Base-by-base conservation (phyloP, 1,140 invertebrate genomes). In the Rhynchophorus ferrugineus region DNA sequence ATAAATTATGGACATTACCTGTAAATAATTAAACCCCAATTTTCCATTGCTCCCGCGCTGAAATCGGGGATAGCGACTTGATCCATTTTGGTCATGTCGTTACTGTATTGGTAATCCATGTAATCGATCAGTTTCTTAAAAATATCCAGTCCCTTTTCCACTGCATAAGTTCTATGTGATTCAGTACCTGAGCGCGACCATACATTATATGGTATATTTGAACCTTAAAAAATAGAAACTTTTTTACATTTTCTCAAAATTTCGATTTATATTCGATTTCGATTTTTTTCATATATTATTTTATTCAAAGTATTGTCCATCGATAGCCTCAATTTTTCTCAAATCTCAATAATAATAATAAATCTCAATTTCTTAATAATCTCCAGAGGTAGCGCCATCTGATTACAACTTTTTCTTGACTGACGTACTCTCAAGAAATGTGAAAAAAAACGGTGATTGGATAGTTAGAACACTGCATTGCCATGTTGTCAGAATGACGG, bases 11-110 rank as follows among this genome's bases (percentile, higher is more conserved):
- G n/a, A n/a, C n/a, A n/a, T 20, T 43, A 19, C 88, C 85, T 81
- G 71, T 89, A 96, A 1, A 89, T 95, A n/a, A 95, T 81, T 0
- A 95, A 67, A 1, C 87, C 87, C 86, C 87, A 90, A 67, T 91
- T 90, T 64, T 91, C 88, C 87, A 91, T 91, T 1, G 87, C 94
- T 0, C 90, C 92, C n/a, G 89, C 87, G 38, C 80, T 72, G 69
- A 93, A 94, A 69, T 88, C 78, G 1, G 84, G 83, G 34, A 87
- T 76, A 9, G 81, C 78, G 20, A 86, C 73, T 63, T 85, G 77
- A 61, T 85, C 78, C 60, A 77, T 59, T 61, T 80, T 55, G 3
- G 41, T 13, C 18, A 43, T 43, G 18, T n/a, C 16, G 13, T 3
- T 3, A 24, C 16, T 9, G 18, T 43, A 43, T 3, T 16, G 6